These are phyloP conservation scores for Ariopsis seemanni DNA, from an alignment of 2,113 vertebrate species.

Conservation along the genomic window DNA sequence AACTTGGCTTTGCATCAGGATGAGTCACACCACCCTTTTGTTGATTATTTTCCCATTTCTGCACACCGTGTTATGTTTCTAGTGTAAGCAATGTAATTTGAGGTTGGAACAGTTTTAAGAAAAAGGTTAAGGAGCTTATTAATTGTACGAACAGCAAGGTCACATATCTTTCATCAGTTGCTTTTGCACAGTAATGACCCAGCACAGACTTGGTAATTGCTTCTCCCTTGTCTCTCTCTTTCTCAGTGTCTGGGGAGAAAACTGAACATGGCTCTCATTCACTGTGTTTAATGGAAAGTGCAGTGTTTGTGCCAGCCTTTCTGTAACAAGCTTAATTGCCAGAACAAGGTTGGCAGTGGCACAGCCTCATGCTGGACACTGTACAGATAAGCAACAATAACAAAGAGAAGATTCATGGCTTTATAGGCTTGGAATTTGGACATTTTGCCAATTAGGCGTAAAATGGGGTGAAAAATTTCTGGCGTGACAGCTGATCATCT, in stretches of 20 bases:
- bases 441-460: background rate
- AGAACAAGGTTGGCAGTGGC: background rate
- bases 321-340: slow-evolving; percentile 20
- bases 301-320: background rate
- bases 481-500: background rate
- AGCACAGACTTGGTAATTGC: slow-evolving; percentile 9
- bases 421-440: background rate
- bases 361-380: background rate
- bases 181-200: background rate
- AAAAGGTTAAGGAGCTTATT: background rate
- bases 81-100: background rate
- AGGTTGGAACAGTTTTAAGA: background rate
- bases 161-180: background rate
- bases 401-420: background rate
- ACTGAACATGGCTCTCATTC: background rate
- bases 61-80: background rate
- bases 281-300: slow-evolving; percentile 5
- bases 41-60: background rate
- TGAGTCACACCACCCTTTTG: background rate
- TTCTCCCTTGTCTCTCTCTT: background rate
- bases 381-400: background rate
- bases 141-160: background rate
- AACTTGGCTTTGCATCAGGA: background rate
- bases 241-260: slow-evolving; percentile 5
- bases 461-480: background rate